Percentiles rank a stretch among this genome's conserved stretches.
Evolutionary conservation across 2,797 vertebrate species (phyloP).

Genomic region (Arnoldichthys spilopterus): DNA sequence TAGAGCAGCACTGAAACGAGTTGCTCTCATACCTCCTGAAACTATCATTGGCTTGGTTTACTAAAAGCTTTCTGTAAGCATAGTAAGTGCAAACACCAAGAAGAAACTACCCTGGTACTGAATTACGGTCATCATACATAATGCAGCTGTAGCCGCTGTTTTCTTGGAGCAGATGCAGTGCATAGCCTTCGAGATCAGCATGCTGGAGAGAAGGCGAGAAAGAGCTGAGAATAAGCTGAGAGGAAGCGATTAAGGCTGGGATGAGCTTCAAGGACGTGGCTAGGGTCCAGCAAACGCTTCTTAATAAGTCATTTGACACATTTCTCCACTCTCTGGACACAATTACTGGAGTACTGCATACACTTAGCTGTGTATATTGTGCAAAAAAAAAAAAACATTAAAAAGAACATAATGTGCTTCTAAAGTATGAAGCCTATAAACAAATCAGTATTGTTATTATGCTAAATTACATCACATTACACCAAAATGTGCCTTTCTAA

Average conservation of each 20-base stretch:
- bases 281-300: neutral
- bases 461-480: too few relatives aligned
- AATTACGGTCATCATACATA: slow-evolving; percentile 1
- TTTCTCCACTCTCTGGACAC: slow-evolving; percentile 25
- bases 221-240: slow-evolving; percentile 20
- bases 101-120: neutral
- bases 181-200: slow-evolving; percentile 13
- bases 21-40: neutral
- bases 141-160: neutral
- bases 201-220: slow-evolving; percentile 7
- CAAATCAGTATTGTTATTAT: neutral
- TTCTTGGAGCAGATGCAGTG: neutral
- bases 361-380: neutral
- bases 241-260: slow-evolving; percentile 35
- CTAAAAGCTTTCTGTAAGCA: neutral
- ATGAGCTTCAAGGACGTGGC: slow-evolving; percentile 28
- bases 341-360: neutral
- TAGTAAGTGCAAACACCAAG: neutral
- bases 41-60: neutral
- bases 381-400: neutral
- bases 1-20: neutral
- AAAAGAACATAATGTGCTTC: neutral
- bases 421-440: neutral
- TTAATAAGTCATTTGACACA: slow-evolving; percentile 29
- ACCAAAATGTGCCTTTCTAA: too few relatives aligned